A percentile compares a stretch with the other conserved stretches of the same genome.
These are phyloP conservation scores for Esox niger DNA, from an alignment of 2,113 vertebrate genomes.

Conservation along the genomic window DNA sequence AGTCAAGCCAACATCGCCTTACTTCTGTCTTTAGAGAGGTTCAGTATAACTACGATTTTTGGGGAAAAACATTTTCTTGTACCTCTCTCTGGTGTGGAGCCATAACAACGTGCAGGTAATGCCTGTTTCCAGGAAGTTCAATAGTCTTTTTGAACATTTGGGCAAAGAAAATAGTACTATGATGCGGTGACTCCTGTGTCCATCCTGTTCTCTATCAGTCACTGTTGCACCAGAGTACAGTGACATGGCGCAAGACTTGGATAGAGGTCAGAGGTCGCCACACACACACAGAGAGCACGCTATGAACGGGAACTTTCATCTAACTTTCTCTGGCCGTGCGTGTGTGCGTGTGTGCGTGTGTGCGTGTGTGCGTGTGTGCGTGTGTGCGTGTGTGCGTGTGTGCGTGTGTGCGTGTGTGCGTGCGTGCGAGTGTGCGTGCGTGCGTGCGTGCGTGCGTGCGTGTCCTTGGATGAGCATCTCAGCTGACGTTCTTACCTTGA, in stretches of 20 bases:
- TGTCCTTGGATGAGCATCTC: no score
- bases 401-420: no score
- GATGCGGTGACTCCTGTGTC: background rate
- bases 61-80: no score
- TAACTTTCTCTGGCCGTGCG: background rate
- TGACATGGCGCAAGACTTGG: background rate
- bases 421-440: no score
- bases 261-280: background rate
- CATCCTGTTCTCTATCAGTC: constrained; percentile 2
- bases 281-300: constrained; percentile 4
- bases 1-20: background rate
- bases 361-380: background rate
- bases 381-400: background rate
- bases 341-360: background rate
- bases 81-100: no score
- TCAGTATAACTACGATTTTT: background rate
- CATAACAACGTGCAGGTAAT: no score
- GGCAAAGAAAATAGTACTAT: no score
- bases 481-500: background rate
- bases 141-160: no score
- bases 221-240: background rate
- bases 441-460: background rate
- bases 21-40: background rate
- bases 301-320: background rate
- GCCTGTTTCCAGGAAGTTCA: no score